Percentiles rank a stretch among this genome's conserved stretches.
phyloP scores from a whole-genome alignment of 2,888 invertebrate species.

The Synanthedon formicaeformis region DNA sequence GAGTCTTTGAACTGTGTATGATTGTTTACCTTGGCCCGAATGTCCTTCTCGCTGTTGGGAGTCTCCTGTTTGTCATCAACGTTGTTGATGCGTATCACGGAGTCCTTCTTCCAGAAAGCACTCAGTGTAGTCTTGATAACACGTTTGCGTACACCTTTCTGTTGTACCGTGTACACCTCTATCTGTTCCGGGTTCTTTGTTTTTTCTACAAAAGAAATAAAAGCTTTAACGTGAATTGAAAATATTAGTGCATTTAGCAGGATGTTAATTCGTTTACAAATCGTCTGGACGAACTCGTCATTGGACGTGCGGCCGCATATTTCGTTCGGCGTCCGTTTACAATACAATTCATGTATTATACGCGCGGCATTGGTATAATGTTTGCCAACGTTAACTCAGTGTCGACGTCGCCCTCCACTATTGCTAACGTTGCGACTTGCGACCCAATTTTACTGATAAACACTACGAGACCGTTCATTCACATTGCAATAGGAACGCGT shows the following conservation, averaged over 20 bases:
- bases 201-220: constrained; percentile 65
- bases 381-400: constrained; percentile 28
- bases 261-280: constrained; percentile 14
- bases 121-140: constrained; percentile 72
- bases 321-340: not conserved
- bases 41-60: constrained; percentile 76
- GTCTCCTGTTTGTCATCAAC: constrained; percentile 78
- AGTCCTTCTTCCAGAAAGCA: constrained; percentile 77
- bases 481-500: too few species aligned
- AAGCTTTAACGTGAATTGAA: not conserved
- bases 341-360: not conserved
- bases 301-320: constrained; percentile 15
- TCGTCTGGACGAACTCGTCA: constrained; percentile 24
- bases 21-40: constrained; percentile 73
- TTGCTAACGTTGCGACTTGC: constrained; percentile 23
- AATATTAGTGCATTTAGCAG: not conserved
- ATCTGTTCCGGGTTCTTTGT: constrained; percentile 80
- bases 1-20: constrained; percentile 15
- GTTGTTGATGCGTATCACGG: constrained; percentile 78
- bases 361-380: not conserved
- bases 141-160: constrained; percentile 72
- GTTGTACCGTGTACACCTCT: constrained; percentile 75
- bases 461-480: not conserved
- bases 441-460: not conserved
- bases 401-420: constrained; percentile 11